phyloP scores from a whole-genome alignment of 2,797 vertebrate species.

The Rhinophrynus dorsalis region DNA sequence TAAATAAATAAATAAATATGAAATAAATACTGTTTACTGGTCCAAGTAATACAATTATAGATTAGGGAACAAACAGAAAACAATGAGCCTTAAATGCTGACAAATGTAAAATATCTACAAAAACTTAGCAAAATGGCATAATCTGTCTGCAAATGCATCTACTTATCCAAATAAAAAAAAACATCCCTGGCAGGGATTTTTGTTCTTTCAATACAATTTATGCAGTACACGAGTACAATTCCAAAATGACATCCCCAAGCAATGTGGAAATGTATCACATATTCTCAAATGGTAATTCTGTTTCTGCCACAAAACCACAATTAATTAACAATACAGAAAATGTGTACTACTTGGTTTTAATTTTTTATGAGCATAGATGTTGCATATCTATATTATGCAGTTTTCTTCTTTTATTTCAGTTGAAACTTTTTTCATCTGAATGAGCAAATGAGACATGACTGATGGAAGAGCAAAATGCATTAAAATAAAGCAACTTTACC shows the following conservation, averaged over 20 bases:
- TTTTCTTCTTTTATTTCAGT: conserved; percentile 12
- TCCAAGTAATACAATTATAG: no score
- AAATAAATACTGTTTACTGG: no score
- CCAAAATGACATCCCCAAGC: conserved; percentile 19
- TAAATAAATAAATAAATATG: no score
- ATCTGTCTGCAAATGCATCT: conserved; percentile 13
- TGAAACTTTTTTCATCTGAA: conserved; percentile 20
- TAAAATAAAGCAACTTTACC: conserved; percentile 39
- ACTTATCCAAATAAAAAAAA: conserved; percentile 29
- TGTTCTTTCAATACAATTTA: conserved; percentile 20
- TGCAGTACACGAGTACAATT: conserved; percentile 15
- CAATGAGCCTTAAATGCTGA: background rate
- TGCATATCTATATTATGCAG: conserved; percentile 30
- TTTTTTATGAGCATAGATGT: conserved; percentile 41
- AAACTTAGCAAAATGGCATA: background rate
- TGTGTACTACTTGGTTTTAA: conserved; percentile 22
- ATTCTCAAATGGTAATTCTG: conserved; percentile 22
- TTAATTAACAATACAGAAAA: conserved; percentile 44
- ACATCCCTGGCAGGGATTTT: conserved; percentile 5
- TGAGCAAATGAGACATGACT: conserved; percentile 43
- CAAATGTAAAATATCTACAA: background rate
- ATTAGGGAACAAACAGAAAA: no score
- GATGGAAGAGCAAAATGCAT: conserved; percentile 35
- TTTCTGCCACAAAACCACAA: conserved; percentile 39
- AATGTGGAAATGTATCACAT: conserved; percentile 10